A percentile compares a stretch with the other conserved stretches of the same genome.
Evolutionary conservation across 2,113 vertebrate species (phyloP).

Genomic region (Enhydra lutris): DNA sequence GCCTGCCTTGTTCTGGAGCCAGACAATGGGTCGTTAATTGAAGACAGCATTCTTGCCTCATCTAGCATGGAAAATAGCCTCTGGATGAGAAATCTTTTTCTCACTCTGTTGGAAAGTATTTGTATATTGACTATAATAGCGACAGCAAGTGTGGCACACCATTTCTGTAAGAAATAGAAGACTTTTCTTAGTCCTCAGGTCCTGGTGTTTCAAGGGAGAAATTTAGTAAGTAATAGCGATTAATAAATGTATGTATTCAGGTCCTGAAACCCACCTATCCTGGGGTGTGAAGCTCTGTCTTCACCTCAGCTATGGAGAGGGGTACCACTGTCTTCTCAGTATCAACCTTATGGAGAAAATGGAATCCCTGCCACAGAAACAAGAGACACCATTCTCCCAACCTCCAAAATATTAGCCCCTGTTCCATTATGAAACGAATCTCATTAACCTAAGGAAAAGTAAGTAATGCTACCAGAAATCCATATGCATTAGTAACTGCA

Average conservation of each 20-base stretch:
- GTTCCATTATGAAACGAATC: not conserved
- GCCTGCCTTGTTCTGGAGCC: conserved; percentile 31
- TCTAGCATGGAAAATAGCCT: not conserved
- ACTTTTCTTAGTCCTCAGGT: conserved; percentile 17
- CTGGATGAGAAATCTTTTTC: not conserved
- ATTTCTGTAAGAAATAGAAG: conserved; percentile 35
- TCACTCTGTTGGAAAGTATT: conserved; percentile 16
- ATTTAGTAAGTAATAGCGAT: not conserved
- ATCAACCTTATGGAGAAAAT: not conserved
- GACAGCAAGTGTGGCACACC: not conserved
- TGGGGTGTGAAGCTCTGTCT: too few species aligned
- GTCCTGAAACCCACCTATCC: conserved; percentile 15
- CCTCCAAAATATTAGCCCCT: conserved; percentile 65
- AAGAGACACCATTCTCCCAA: not conserved
- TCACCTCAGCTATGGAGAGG: not conserved
- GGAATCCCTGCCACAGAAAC: not conserved
- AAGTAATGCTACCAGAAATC: not conserved
- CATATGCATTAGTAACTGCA: not conserved
- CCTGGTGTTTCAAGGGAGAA: not conserved
- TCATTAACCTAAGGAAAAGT: not conserved
- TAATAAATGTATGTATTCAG: conserved; percentile 34
- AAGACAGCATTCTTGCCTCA: not conserved
- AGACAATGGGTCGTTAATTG: fast-evolving
- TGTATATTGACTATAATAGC: conserved; percentile 22
- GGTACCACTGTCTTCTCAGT: not conserved